These are phyloP conservation scores for Enteromius paludinosus DNA, from an alignment of 2,797 vertebrate genomes.

Conservation along the genomic window DNA sequence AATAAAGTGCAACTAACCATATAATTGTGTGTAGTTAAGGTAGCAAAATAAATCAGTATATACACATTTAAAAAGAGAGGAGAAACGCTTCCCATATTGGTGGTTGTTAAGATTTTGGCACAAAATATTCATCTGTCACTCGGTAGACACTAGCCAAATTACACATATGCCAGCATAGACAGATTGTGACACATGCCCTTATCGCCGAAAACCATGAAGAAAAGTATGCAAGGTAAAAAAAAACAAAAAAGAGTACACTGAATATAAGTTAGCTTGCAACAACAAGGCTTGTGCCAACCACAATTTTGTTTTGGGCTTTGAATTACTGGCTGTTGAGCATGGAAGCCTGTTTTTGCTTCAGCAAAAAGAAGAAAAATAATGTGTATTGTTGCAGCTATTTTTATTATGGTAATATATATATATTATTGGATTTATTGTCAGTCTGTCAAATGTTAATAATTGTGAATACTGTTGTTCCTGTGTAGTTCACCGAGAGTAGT, in stretches of 20 bases:
- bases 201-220: neutral
- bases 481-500: neutral
- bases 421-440: neutral
- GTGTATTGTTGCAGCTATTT: neutral
- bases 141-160: slow-evolving; percentile 16
- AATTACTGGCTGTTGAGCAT: neutral
- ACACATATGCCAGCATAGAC: slow-evolving; percentile 22
- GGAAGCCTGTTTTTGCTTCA: neutral
- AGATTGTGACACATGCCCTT: slow-evolving; percentile 15
- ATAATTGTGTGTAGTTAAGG: neutral
- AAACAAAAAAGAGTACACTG: neutral
- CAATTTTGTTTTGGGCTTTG: slow-evolving; percentile 5
- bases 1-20: neutral
- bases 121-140: neutral
- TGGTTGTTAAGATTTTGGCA: slow-evolving; percentile 1
- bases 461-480: neutral
- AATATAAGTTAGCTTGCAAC: neutral
- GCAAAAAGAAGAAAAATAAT: neutral
- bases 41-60: neutral
- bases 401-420: neutral
- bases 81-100: neutral
- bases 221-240: slow-evolving; percentile 1
- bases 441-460: neutral
- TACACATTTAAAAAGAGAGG: neutral
- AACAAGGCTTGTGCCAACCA: neutral